Percentiles rank a stretch among this genome's conserved stretches.
Evolutionary conservation across 2,797 vertebrate genomes (phyloP).

Genomic region (Channa striata): DNA sequence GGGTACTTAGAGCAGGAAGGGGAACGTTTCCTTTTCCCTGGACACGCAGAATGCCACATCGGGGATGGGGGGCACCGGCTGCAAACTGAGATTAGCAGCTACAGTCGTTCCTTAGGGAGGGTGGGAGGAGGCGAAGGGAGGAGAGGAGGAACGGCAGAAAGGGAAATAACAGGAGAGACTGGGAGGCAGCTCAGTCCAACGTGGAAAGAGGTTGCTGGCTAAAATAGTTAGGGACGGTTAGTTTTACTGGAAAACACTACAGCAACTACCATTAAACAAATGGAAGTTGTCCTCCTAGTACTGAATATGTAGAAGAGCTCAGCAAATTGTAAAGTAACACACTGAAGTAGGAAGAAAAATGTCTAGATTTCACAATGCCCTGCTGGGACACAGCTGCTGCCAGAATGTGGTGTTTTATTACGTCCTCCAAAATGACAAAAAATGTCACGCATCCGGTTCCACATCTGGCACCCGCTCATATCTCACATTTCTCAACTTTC

Average conservation of each 20-base stretch:
- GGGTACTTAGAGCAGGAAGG: slow-evolving; percentile 73
- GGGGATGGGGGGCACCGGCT: slow-evolving; percentile 66
- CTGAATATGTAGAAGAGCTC: background rate
- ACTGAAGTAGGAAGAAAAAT: background rate
- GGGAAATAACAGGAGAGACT: slow-evolving; percentile 41
- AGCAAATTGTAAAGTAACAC: slow-evolving; percentile 22
- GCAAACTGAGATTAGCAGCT: slow-evolving; percentile 74
- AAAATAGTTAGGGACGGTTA: slow-evolving; percentile 5
- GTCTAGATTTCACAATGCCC: slow-evolving; percentile 30
- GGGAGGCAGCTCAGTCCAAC: slow-evolving; percentile 43
- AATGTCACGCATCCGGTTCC: slow-evolving; percentile 35
- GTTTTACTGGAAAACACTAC: slow-evolving; percentile 6
- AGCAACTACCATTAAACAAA: no score
- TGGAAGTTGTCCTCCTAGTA: background rate
- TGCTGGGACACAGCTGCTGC: slow-evolving; percentile 37
- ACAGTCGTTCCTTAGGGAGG: slow-evolving; percentile 57
- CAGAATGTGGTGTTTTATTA: slow-evolving; percentile 40
- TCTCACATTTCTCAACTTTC: slow-evolving; percentile 37
- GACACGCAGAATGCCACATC: slow-evolving; percentile 65
- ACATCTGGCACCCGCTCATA: slow-evolving; percentile 41
- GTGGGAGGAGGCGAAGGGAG: background rate
- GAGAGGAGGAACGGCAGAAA: slow-evolving; percentile 21
- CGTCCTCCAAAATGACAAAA: slow-evolving; percentile 2
- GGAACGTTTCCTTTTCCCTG: slow-evolving; percentile 76
- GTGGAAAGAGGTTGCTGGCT: slow-evolving; percentile 27